phyloP scores from a whole-genome alignment of 2,113 vertebrate species.

The Pollachius pollachius region DNA sequence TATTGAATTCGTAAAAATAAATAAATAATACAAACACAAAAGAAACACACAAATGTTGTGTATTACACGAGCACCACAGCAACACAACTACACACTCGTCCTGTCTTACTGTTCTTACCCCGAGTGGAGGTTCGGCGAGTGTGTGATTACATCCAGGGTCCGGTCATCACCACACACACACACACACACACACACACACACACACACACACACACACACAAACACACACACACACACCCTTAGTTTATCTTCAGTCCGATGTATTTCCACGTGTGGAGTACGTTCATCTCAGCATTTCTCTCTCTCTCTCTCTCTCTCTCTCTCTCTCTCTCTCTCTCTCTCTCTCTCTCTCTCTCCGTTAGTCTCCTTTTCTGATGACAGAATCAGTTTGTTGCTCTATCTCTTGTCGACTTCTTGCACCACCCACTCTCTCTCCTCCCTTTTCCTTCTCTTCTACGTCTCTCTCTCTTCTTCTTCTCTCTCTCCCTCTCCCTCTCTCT shows the following conservation, averaged over 20 bases:
- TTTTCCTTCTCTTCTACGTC: neutral
- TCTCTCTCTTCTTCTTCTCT: conserved; percentile 18
- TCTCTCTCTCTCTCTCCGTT: neutral
- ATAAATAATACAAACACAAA: too few species aligned
- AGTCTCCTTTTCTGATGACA: conserved; percentile 1
- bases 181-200: conserved; percentile 2
- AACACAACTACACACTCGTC: neutral
- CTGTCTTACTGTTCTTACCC: neutral
- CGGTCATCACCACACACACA: conserved; percentile 2
- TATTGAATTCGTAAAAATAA: too few species aligned
- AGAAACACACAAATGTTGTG: too few species aligned
- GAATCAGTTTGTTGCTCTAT: neutral
- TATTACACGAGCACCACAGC: too few species aligned
- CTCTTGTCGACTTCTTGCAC: neutral
- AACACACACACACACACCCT: conserved; percentile 1
- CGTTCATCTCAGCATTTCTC: neutral
- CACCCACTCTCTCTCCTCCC: conserved; percentile 30
- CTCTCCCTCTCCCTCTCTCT: conserved; percentile 34
- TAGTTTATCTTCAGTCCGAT: too few species aligned
- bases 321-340: neutral
- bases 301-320: neutral
- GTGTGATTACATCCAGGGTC: neutral
- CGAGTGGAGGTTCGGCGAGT: neutral
- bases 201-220: neutral
- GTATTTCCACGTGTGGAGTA: too few species aligned